A percentile compares a stretch with the other conserved stretches of the same genome.
Conservation (phyloP, 2,888 invertebrate genomes). For the Chymomyza caudatula region DNA sequence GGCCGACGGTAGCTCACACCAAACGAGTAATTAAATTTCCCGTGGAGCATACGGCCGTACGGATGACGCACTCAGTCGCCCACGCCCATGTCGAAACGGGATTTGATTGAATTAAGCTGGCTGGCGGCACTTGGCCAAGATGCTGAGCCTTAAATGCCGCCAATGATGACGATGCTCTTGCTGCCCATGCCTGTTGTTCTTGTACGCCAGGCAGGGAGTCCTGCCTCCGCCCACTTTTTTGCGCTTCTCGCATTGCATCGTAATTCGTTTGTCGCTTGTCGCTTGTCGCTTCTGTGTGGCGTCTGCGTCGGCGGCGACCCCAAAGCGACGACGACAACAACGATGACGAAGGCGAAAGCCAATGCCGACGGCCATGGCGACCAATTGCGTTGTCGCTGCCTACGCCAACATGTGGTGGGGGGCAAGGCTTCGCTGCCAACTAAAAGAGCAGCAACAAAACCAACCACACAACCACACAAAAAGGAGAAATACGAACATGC, state of each 20-base stretch:
- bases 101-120: constrained; percentile 69
- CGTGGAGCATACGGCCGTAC: constrained; percentile 46
- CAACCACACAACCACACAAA: not conserved
- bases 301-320: not conserved
- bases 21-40: constrained; percentile 68
- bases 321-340: not conserved
- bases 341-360: constrained; percentile 12
- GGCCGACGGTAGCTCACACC: constrained; percentile 8
- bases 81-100: constrained; percentile 26
- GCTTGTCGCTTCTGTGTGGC: not conserved
- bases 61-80: constrained; percentile 48
- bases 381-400: constrained; percentile 50
- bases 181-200: constrained; percentile 31
- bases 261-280: not conserved
- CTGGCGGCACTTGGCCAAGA: constrained; percentile 35
- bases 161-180: constrained; percentile 28
- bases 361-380: constrained; percentile 18
- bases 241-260: not conserved
- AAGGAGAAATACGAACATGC: not conserved
- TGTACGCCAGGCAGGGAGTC: constrained; percentile 50
- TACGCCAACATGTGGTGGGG: constrained; percentile 28
- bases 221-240: constrained; percentile 16
- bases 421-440: constrained; percentile 29
- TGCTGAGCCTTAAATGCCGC: constrained; percentile 23
- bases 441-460: not conserved